phyloP scores from a whole-genome alignment of 2,797 vertebrate species.

The Prionace glauca region DNA sequence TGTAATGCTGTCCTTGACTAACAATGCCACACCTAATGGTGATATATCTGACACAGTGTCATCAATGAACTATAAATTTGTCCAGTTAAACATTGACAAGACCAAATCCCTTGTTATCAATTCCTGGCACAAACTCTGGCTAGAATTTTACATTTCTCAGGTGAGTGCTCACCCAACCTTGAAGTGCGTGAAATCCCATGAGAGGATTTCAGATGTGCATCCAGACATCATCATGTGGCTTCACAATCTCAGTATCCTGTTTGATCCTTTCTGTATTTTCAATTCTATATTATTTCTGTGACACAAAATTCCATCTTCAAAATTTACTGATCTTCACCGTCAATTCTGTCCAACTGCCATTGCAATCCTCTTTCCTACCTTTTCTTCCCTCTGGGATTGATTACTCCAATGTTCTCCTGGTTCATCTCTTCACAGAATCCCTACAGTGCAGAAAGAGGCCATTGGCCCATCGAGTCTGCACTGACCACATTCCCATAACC shows the following conservation, averaged over 20 bases:
- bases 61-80: not conserved
- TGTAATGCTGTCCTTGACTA: too few relatives aligned
- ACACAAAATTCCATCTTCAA: not conserved
- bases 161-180: too few relatives aligned
- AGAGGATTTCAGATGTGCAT: too few relatives aligned
- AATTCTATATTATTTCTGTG: not conserved
- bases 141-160: too few relatives aligned
- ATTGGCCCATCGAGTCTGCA: too few relatives aligned
- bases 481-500: too few relatives aligned
- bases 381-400: not conserved
- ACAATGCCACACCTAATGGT: too few relatives aligned
- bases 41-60: not conserved
- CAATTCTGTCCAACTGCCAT: not conserved
- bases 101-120: not conserved
- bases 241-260: not conserved
- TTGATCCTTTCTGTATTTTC: not conserved
- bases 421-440: not conserved
- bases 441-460: too few relatives aligned
- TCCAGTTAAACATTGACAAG: not conserved
- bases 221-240: not conserved
- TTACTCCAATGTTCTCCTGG: not conserved
- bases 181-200: too few relatives aligned
- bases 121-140: not conserved
- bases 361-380: not conserved
- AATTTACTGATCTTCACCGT: not conserved